phyloP scores from a whole-genome alignment of 2,888 invertebrate genomes.

The Caenorhabditis sp. region DNA sequence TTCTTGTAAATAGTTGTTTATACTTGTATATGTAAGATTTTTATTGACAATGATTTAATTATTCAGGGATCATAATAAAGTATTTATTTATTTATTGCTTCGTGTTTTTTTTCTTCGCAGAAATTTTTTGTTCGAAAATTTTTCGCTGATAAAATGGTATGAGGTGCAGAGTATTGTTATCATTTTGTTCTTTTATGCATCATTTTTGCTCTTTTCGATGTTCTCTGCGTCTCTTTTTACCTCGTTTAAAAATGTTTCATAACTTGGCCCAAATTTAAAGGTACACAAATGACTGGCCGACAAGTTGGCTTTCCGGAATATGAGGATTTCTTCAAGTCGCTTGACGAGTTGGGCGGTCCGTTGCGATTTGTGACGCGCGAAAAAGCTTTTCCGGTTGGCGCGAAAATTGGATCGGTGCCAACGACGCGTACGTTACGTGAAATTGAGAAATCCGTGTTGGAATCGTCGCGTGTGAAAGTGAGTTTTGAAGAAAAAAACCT shows the following conservation, averaged over 20 bases:
- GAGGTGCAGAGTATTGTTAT: neutral
- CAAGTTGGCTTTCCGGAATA: slow-evolving; percentile 45
- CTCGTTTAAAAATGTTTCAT: too few species aligned
- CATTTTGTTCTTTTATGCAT: neutral
- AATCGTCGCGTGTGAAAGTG: slow-evolving; percentile 52
- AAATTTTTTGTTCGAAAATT: too few species aligned
- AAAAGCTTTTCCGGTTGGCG: slow-evolving; percentile 39
- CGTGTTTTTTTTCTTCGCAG: neutral
- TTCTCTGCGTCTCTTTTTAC: neutral
- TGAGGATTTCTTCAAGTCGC: slow-evolving; percentile 35
- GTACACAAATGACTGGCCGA: slow-evolving; percentile 22
- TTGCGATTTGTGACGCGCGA: slow-evolving; percentile 36
- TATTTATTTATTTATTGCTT: too few species aligned
- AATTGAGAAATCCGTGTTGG: slow-evolving; percentile 51
- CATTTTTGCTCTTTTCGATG: neutral
- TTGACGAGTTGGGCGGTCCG: slow-evolving; percentile 35
- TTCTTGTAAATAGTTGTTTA: slow-evolving; percentile 13
- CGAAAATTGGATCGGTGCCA: slow-evolving; percentile 30
- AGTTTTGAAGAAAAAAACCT: slow-evolving; percentile 11
- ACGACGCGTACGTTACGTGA: slow-evolving; percentile 34
- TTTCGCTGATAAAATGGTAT: neutral
- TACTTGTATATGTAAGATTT: neutral
- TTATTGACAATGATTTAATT: too few species aligned
- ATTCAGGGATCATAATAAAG: too few species aligned
- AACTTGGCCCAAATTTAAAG: too few species aligned